phyloP scores from a whole-genome alignment of 2,888 invertebrate genomes.

The Neoaliturus tenellus region DNA sequence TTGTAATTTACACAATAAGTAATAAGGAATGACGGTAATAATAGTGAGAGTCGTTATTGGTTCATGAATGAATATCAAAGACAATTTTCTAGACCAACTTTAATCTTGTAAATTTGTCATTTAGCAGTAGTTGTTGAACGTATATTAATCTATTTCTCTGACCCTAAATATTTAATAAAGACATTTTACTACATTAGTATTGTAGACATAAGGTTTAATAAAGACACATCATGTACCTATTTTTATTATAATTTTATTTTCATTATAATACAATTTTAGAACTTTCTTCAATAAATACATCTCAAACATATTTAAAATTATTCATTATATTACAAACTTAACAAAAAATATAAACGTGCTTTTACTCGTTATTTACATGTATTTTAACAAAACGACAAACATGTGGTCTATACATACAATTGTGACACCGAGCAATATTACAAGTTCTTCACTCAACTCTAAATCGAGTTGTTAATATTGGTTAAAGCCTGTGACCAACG shows the following conservation, averaged over 20 bases:
- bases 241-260: constrained; percentile 26
- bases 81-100: too few species aligned
- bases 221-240: background rate
- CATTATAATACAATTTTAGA: constrained; percentile 27
- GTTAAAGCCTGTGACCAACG: constrained; percentile 38
- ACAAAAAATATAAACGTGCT: constrained; percentile 4
- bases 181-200: too few species aligned
- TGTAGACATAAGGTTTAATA: too few species aligned
- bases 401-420: constrained; percentile 18
- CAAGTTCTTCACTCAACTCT: constrained; percentile 14
- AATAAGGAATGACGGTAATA: too few species aligned
- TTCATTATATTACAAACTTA: constrained; percentile 25
- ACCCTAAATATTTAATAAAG: too few species aligned
- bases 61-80: too few species aligned
- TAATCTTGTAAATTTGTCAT: too few species aligned
- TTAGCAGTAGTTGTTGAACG: too few species aligned
- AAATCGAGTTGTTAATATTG: constrained; percentile 16
- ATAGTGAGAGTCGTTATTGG: too few species aligned
- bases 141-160: too few species aligned
- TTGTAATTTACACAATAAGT: too few species aligned
- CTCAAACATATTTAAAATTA: constrained; percentile 15
- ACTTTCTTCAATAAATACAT: constrained; percentile 26
- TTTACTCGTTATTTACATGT: constrained; percentile 10
- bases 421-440: constrained; percentile 14
- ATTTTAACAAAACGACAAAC: constrained; percentile 9